Base-by-base conservation (phyloP, 2,797 vertebrate genomes). In the Jordanella pulchra region DNA sequence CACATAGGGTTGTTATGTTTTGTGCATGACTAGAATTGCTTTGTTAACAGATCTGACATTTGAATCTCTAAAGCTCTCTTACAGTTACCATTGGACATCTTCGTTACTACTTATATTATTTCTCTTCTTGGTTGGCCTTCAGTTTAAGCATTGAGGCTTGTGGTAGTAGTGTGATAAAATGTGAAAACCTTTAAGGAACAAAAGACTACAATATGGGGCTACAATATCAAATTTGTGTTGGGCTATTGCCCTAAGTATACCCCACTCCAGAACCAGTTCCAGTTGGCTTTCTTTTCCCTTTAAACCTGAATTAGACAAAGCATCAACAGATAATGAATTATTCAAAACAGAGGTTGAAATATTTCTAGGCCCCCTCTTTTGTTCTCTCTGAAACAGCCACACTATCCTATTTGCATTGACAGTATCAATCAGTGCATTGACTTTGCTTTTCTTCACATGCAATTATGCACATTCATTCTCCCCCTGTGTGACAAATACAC, bases 301-400 rank as follows among this genome's bases (percentile, higher is more conserved):
- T 44, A 6, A 44, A 35, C 39, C 23, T 63, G 60, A 63, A 42
- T 39, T 42, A 17, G 17, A 48, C 47, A 63, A 63, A 44, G 35
- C 23, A 7, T 42, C 23, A n/a, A 5, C 17, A 15, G 39, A 25
- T 42, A n/a, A 42, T n/a, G 23, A 42, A 63, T 63, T 13, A 25
- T 63, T 14, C 23, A 25, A 63, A 44, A 14, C 13, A 25, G 60
- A 23, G 15, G 23, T 44, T 42, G 39, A 23, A 23, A 44, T n/a
- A 60, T 61, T 55, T 82, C 39, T 50, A 50, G 25, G 65, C 54
- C 60, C 25, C 51, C 48, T 67, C 47, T 58, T 67, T 47, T 50
- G 28, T 58, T 27, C 39, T 27, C 48, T 47, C 48, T 13, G 45
- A 51, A 30, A 67, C 18, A 23, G 48, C 6, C 28, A 11, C 47